Base-by-base conservation (phyloP, 2,113 vertebrate species). In the Chaenogobius annularis region DNA sequence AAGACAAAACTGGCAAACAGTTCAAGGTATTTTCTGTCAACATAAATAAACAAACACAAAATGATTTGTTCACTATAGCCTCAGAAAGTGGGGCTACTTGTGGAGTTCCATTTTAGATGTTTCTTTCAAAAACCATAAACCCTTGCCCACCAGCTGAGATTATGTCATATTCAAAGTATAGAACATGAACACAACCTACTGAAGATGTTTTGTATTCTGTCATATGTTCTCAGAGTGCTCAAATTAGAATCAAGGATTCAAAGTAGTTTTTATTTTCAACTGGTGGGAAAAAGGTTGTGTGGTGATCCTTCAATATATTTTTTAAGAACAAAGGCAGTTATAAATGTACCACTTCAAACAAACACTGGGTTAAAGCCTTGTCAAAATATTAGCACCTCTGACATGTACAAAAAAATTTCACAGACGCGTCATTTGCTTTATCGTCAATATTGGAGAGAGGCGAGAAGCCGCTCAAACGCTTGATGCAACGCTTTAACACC, bases 341-440 rank as follows among this genome's bases (percentile, higher is more conserved):
- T 84, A 82, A 83, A 87, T 83, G 66, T 82, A 85, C 83, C 74
- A 72, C 75, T 80, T 75, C 74, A 83, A 87, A 80, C 77, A 74
- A 62, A 69, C 59, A 66, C 52, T 35, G 58, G 75, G 81, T 69
- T 68, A 74, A 84, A 70, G 46, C 64, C 80, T 86, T 83, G 82
- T 88, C 81, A 86, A 88, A 88, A 89, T 76, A 87, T 85, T 84
- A 90, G 81, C 66, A 83, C 50, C 77, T 83, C 54, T 80, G 81
- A 89, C 86, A 89, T 88, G 26, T 1, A 85, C 85, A 72, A 83
- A 75, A 64, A 82, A 76, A 58, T 75, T 88, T 85, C 77, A 82
- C 72, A 83, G 85, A 71, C 56, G 69, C 70, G 78, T 73, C 77
- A 73, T 88, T 66, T 67, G 68, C 86, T 87, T 84, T 70, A 75